phyloP scores from a whole-genome alignment of 2,888 invertebrate species.

The Euclidia mi region DNA sequence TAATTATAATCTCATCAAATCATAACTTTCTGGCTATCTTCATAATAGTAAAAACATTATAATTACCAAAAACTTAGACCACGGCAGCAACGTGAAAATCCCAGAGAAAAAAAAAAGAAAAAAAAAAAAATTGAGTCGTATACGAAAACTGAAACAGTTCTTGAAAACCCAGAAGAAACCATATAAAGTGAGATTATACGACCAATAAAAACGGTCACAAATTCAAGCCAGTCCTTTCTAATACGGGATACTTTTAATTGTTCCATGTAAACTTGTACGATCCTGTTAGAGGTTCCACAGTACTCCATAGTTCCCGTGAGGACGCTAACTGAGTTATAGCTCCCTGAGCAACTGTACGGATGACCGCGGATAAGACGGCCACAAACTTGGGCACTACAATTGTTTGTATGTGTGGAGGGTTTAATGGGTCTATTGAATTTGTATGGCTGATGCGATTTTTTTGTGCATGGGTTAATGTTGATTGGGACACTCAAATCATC shows the following conservation, averaged over 20 bases:
- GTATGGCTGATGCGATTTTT: no score
- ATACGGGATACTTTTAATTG: conserved; percentile 50
- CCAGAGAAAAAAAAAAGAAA: no score
- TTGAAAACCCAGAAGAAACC: background rate
- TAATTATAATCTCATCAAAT: no score
- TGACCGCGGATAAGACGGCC: conserved; percentile 56
- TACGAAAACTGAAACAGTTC: no score
- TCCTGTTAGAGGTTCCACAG: conserved; percentile 32
- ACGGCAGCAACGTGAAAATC: no score
- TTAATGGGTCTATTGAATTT: conserved; percentile 10
- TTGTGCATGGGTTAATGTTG: no score
- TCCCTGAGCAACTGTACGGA: conserved; percentile 54
- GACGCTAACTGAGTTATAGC: conserved; percentile 54
- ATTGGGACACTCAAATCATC: no score
- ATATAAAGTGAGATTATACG: background rate
- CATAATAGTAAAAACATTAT: no score
- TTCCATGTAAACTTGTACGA: conserved; percentile 39
- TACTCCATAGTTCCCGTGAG: conserved; percentile 37
- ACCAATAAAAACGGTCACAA: conserved; percentile 28
- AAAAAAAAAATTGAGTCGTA: no score
- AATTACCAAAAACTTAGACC: no score
- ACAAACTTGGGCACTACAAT: conserved; percentile 48
- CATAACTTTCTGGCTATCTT: no score
- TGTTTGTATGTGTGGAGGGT: conserved; percentile 31
- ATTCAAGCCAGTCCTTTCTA: conserved; percentile 27